Percentiles rank a stretch among this genome's conserved stretches.
Evolutionary conservation across 2,888 invertebrate species (phyloP).

Genomic region (Taphrorychus bicolor): DNA sequence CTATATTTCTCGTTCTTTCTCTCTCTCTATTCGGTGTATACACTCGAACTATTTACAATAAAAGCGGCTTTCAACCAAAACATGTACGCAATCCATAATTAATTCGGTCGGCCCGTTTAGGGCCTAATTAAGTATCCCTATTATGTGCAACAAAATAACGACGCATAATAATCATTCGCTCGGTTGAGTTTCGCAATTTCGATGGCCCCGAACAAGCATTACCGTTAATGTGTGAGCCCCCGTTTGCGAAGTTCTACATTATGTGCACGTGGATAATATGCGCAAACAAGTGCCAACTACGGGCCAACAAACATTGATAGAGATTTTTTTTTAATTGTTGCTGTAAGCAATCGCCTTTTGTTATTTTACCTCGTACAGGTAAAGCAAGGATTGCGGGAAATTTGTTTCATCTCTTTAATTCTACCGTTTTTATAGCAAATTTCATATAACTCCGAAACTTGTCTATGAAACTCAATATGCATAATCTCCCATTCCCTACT

Average conservation of each 20-base stretch:
- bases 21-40: not conserved
- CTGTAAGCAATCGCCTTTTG: no score
- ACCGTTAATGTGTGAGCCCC: constrained; percentile 14
- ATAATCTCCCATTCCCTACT: no score
- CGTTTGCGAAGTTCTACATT: constrained; percentile 3
- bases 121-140: constrained; percentile 7
- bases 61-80: not conserved
- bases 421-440: no score
- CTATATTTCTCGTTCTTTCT: no score
- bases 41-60: not conserved
- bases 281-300: constrained; percentile 3
- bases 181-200: constrained; percentile 16
- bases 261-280: constrained; percentile 9
- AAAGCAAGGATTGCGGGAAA: no score
- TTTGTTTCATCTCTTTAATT: no score
- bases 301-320: no score
- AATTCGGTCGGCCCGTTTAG: constrained; percentile 1
- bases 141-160: constrained; percentile 12
- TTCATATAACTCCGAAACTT: no score
- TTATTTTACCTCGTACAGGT: no score
- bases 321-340: no score
- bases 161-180: constrained; percentile 15
- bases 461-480: no score
- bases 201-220: constrained; percentile 9
- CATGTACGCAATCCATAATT: constrained; percentile 2